Conservation (phyloP, 2,888 invertebrate species). For the Ypsolopha scabrella region DNA sequence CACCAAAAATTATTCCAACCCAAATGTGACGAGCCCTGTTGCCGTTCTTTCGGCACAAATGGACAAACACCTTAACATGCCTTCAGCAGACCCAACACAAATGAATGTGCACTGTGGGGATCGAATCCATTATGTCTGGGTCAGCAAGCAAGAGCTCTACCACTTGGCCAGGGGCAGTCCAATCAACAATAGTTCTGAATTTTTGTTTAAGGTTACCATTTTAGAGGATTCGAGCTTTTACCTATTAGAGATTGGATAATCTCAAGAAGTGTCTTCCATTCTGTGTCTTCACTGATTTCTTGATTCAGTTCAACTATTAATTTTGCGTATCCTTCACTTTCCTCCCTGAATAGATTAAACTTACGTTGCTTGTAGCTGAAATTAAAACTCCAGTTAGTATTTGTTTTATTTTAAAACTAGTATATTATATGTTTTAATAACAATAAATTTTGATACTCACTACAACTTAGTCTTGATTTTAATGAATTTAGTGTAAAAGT, state of each 20-base stretch:
- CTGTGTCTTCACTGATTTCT: conserved; percentile 75
- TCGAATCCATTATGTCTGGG: too few relatives aligned
- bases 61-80: too few relatives aligned
- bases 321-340: conserved; percentile 99
- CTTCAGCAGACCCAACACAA: too few relatives aligned
- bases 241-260: conserved; percentile 95
- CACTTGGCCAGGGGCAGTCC: too few relatives aligned
- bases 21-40: too few relatives aligned
- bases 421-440: background rate
- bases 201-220: too few relatives aligned
- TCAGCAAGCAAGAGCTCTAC: too few relatives aligned
- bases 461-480: conserved; percentile 98
- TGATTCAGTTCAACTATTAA: conserved; percentile 94
- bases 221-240: conserved; percentile 30
- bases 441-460: conserved; percentile 73
- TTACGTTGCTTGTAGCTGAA: conserved; percentile 98
- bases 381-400: conserved; percentile 16
- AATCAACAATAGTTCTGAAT: too few relatives aligned
- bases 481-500: conserved; percentile 94
- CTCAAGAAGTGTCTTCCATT: conserved; percentile 80
- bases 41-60: too few relatives aligned
- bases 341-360: conserved; percentile 98
- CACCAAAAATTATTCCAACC: too few relatives aligned
- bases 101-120: too few relatives aligned
- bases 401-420: background rate